Evolutionary conservation across 2,797 vertebrate species (phyloP).

Genomic region (Distichodus sexfasciatus): DNA sequence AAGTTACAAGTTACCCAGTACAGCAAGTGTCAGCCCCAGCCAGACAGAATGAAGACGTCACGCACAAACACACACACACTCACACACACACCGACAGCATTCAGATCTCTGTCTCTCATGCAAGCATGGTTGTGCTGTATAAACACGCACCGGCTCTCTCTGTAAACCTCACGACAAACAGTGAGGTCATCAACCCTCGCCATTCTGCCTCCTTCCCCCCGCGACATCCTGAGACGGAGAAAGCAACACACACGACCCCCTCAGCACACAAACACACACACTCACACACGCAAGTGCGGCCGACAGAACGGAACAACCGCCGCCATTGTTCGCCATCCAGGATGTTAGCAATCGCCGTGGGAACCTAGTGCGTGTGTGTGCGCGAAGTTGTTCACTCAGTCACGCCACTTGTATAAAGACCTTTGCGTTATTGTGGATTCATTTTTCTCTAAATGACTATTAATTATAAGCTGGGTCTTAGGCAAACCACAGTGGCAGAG

Average conservation of each 20-base stretch:
- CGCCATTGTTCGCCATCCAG: constrained; percentile 57
- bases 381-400: constrained; percentile 34
- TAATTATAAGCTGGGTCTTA: constrained; percentile 38
- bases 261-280: constrained; percentile 34
- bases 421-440: constrained; percentile 9
- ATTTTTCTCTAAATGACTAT: constrained; percentile 26
- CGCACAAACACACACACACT: constrained; percentile 30
- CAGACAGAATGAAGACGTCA: not conserved
- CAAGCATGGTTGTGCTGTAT: constrained; percentile 48
- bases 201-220: not conserved
- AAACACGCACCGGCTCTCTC: constrained; percentile 63
- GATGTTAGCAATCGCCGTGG: constrained; percentile 57
- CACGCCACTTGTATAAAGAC: constrained; percentile 10
- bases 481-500: constrained; percentile 8
- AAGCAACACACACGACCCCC: constrained; percentile 30
- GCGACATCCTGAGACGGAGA: constrained; percentile 38
- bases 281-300: constrained; percentile 26
- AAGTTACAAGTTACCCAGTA: no score
- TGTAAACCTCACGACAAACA: constrained; percentile 8
- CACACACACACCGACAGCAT: constrained; percentile 22
- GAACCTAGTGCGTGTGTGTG: constrained; percentile 51
- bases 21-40: not conserved
- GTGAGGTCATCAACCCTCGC: constrained; percentile 57
- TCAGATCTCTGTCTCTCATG: constrained; percentile 60
- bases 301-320: constrained; percentile 55